Evolutionary conservation across 2,888 invertebrate species (phyloP).

Genomic region (Rhagium mordax): DNA sequence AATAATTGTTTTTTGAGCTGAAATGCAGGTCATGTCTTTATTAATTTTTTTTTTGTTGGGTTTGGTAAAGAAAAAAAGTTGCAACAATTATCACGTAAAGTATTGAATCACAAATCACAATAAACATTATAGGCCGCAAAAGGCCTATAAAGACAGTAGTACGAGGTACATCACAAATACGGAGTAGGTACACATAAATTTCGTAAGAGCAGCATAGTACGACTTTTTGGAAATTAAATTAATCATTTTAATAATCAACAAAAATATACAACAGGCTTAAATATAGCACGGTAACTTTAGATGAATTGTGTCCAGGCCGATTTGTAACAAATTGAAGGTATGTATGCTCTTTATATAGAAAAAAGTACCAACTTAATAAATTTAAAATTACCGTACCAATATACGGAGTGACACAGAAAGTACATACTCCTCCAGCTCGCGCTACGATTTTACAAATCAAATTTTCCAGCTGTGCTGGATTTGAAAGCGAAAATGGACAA

Average conservation of each 20-base stretch:
- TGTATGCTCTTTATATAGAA: not conserved
- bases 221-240: not conserved
- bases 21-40: not conserved
- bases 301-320: not conserved
- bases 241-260: slow-evolving; percentile 22
- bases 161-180: slow-evolving; percentile 29
- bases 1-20: slow-evolving; percentile 26
- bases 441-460: too few species aligned
- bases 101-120: slow-evolving; percentile 29
- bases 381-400: not conserved
- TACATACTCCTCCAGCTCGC: too few species aligned
- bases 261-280: slow-evolving; percentile 7
- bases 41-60: not conserved
- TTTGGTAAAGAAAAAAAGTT: not conserved
- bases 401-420: too few species aligned
- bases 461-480: too few species aligned
- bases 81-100: slow-evolving; percentile 26
- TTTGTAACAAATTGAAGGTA: not conserved
- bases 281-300: not conserved
- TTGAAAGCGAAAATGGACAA: too few species aligned
- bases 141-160: slow-evolving; percentile 20
- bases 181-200: slow-evolving; percentile 18
- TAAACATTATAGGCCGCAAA: slow-evolving; percentile 17
- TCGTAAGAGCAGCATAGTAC: not conserved
- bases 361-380: not conserved